Conservation (phyloP, 2,888 invertebrate species). For the Lysandra coridon region DNA sequence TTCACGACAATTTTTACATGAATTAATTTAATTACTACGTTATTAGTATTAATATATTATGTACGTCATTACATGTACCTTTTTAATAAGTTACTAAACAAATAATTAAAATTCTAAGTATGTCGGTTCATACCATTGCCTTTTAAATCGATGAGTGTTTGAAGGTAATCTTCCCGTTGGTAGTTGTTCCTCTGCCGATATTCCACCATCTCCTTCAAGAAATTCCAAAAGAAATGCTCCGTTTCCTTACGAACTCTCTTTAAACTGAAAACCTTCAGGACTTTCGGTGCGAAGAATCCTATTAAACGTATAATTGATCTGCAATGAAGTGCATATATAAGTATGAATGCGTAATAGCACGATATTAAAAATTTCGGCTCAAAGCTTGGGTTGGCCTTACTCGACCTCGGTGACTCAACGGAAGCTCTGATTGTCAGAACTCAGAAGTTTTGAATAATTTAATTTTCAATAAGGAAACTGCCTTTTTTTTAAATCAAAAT, state of each 20-base stretch:
- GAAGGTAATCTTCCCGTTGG: conserved; percentile 76
- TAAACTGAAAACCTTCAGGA: conserved; percentile 62
- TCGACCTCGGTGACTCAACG: neutral
- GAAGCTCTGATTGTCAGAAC: neutral
- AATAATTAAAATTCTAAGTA: neutral
- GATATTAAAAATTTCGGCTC: neutral
- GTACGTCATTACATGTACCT: no score
- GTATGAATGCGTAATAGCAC: neutral
- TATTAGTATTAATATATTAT: no score
- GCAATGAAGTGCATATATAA: conserved; percentile 41
- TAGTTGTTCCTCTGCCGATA: conserved; percentile 59
- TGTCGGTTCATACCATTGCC: conserved; percentile 13
- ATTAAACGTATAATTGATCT: conserved; percentile 67
- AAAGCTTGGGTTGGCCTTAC: neutral
- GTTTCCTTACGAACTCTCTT: conserved; percentile 62
- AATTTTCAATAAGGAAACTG: neutral
- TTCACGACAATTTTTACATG: no score
- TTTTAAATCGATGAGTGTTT: conserved; percentile 75
- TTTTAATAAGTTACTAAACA: neutral
- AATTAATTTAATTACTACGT: no score
- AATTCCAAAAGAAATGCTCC: conserved; percentile 63
- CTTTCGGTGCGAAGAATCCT: conserved; percentile 66
- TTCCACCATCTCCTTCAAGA: conserved; percentile 64
- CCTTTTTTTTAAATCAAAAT: neutral
- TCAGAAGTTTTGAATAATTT: neutral